These are phyloP conservation scores for Urechis unicinctus DNA, from an alignment of 2,888 invertebrate genomes.

Conservation along the genomic window DNA sequence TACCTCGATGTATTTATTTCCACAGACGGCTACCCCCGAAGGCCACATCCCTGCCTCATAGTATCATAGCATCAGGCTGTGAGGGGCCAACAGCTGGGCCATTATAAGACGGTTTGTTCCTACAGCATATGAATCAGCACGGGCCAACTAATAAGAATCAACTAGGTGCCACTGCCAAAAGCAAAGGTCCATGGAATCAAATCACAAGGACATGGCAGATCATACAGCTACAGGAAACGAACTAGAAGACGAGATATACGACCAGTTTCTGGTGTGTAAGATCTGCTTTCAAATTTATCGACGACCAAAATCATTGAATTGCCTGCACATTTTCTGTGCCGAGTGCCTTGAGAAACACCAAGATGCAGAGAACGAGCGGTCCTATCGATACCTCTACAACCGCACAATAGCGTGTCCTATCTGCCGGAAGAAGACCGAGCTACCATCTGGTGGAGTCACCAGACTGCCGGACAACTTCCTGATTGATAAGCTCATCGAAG, in stretches of 20 bases:
- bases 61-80: too few species aligned
- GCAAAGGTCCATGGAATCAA: too few species aligned
- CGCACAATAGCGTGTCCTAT: constrained; percentile 43
- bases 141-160: too few species aligned
- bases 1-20: too few species aligned
- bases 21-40: too few species aligned
- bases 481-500: constrained; percentile 42
- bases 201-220: too few species aligned
- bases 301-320: constrained; percentile 44
- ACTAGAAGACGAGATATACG: constrained; percentile 45
- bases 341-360: constrained; percentile 45
- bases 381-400: constrained; percentile 34
- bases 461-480: constrained; percentile 47
- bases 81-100: too few species aligned
- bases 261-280: constrained; percentile 48
- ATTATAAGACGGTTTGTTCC: too few species aligned
- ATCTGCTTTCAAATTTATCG: constrained; percentile 44
- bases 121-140: too few species aligned
- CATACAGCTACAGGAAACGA: constrained; percentile 39
- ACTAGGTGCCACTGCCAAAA: too few species aligned
- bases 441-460: constrained; percentile 44
- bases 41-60: too few species aligned
- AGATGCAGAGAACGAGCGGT: constrained; percentile 35
- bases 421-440: constrained; percentile 44
- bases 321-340: constrained; percentile 47